These are phyloP conservation scores for Chroicocephalus ridibundus DNA, from an alignment of 2,113 vertebrate species.

Conservation along the genomic window DNA sequence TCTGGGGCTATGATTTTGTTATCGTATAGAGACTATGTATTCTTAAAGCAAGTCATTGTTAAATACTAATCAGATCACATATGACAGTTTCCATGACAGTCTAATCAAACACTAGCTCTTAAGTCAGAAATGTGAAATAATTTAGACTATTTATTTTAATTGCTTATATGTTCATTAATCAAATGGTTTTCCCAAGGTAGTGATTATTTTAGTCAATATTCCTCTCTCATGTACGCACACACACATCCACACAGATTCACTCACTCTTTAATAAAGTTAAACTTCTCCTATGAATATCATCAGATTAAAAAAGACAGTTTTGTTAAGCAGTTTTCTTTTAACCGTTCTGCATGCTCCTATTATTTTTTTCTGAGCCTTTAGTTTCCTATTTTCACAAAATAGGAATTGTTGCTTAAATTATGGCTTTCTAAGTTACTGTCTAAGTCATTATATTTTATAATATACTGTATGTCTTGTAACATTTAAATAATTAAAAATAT, in stretches of 20 bases:
- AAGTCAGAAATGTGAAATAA: conserved; percentile 15
- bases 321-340: not conserved
- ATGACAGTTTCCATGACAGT: not conserved
- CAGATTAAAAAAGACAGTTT: not conserved
- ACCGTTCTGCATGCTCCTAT: not conserved
- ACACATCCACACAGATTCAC: not conserved
- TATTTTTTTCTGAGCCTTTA: not conserved
- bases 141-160: conserved; percentile 26
- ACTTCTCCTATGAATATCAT: not conserved
- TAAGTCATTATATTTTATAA: not conserved
- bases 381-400: not conserved
- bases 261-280: not conserved
- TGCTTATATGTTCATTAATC: not conserved
- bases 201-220: conserved; percentile 32
- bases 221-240: not conserved
- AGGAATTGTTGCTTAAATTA: not conserved
- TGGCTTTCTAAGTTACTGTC: not conserved
- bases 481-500: not conserved
- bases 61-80: not conserved
- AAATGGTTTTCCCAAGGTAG: not conserved
- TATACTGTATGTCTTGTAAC: not conserved
- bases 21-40: not conserved
- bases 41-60: not conserved
- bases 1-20: conserved; percentile 1
- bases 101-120: conserved; percentile 15